Evolutionary conservation across 2,113 vertebrate genomes (phyloP).

Genomic region (Emberiza fucata): DNA sequence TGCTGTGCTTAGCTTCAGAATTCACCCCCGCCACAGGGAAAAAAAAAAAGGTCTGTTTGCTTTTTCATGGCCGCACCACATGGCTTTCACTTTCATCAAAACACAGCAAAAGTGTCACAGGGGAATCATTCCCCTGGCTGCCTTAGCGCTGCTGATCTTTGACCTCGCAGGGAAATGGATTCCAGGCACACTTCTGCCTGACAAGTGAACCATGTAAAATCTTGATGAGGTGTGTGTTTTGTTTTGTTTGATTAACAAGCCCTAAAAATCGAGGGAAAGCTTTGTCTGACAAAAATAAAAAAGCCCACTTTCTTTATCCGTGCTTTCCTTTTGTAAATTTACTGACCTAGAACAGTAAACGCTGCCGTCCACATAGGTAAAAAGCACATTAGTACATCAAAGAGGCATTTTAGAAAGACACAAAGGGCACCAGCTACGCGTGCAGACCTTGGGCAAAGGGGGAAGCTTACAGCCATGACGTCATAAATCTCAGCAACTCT

Average conservation of each 20-base stretch:
- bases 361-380: not conserved
- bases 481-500: constrained; percentile 50
- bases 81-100: constrained; percentile 62
- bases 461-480: constrained; percentile 48
- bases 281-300: not conserved
- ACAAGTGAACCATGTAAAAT: constrained; percentile 51
- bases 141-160: constrained; percentile 42
- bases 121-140: constrained; percentile 43
- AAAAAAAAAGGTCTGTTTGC: not conserved
- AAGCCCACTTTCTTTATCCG: not conserved
- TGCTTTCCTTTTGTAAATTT: not conserved
- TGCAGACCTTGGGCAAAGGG: constrained; percentile 3
- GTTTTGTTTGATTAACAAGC: constrained; percentile 52
- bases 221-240: constrained; percentile 49
- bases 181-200: constrained; percentile 56
- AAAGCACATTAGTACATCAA: not conserved
- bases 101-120: constrained; percentile 44
- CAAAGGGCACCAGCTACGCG: not conserved
- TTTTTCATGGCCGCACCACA: constrained; percentile 32
- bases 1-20: constrained; percentile 33
- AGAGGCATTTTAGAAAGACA: not conserved
- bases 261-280: not conserved
- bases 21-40: not conserved
- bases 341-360: not conserved
- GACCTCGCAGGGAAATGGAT: constrained; percentile 50